Conservation (phyloP, 2,113 vertebrate genomes). For the Tragelaphus scriptus region DNA sequence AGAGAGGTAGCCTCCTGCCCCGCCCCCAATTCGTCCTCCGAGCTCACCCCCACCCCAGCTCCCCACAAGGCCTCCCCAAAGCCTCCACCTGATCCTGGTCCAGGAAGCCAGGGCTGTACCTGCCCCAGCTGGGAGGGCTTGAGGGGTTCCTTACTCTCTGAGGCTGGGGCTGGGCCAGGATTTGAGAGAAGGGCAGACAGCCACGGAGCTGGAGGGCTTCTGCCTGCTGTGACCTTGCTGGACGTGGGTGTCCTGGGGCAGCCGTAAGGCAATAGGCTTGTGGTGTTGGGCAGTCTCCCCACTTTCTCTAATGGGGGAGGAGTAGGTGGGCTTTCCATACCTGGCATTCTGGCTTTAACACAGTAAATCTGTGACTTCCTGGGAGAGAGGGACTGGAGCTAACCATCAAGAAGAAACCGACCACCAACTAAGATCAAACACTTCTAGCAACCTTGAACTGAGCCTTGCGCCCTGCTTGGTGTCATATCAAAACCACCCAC, state of each 20-base stretch:
- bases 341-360: neutral
- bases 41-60: neutral
- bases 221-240: neutral
- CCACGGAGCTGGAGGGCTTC: neutral
- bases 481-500: neutral
- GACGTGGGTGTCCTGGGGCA: accelerated
- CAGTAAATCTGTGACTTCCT: neutral
- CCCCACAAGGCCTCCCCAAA: neutral
- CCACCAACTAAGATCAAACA: neutral
- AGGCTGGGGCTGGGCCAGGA: neutral
- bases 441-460: accelerated
- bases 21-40: accelerated
- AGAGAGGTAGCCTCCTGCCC: conserved; percentile 74
- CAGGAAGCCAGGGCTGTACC: too few relatives aligned
- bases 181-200: neutral
- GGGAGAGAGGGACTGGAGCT: neutral
- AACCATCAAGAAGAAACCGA: neutral
- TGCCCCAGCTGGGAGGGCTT: accelerated
- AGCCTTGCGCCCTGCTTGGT: neutral
- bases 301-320: neutral
- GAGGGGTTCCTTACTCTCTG: neutral
- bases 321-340: neutral
- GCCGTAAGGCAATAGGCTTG: neutral
- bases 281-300: too few relatives aligned
- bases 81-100: neutral